Base-by-base conservation (phyloP, 2,797 vertebrate genomes). In the Scolopax rusticola region DNA sequence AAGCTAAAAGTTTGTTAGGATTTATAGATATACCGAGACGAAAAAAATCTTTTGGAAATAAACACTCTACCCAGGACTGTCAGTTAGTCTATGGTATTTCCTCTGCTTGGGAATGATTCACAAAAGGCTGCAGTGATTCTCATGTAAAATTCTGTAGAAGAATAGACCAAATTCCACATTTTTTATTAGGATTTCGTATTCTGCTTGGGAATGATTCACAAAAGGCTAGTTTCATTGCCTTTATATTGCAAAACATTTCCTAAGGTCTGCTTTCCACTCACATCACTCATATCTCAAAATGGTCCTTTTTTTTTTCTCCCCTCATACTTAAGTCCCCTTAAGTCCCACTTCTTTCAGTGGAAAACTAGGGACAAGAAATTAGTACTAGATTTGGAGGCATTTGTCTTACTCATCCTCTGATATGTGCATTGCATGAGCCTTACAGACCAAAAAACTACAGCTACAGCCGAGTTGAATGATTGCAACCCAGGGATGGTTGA, bases 291-390 rank as follows among this genome's bases (percentile, higher is more conserved):
- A 64, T 32, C 32, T 54, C 48, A 82, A 73, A 76, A 67, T 1
- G 0, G 2, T 6, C 5, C n/a, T 24, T 51, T 76, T 48, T 4
- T 15, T 33, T 24, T 45, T 24, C 23, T 48, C 8, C 3, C 4
- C 11, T 32, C 8, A 10, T 47, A 33, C 19, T 73, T 70, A 73
- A 43, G 16, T 33, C 33, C 33, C 33, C 33, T 33, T 33, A 33
- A 33, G 33, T 33, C 33, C 33, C 33, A 68, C 8, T 5, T 53
- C 9, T 74, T 84, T 70, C 3, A 2, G 6, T 41, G 25, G 20
- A 84, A 78, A 73, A 1, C 24, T 47, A 20, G 4, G 10, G 16
- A 63, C 18, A 61, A 24, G 8, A 80, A 92, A 9, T 43, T 57
- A 73, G 14, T 50, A 38, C 18, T 36, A 53, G 11, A 30, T 71